Evolutionary conservation across 1,140 invertebrate species (phyloP), one percentile per base, ranked within the genome.

Genomic region (Hyphantria cunea): DNA sequence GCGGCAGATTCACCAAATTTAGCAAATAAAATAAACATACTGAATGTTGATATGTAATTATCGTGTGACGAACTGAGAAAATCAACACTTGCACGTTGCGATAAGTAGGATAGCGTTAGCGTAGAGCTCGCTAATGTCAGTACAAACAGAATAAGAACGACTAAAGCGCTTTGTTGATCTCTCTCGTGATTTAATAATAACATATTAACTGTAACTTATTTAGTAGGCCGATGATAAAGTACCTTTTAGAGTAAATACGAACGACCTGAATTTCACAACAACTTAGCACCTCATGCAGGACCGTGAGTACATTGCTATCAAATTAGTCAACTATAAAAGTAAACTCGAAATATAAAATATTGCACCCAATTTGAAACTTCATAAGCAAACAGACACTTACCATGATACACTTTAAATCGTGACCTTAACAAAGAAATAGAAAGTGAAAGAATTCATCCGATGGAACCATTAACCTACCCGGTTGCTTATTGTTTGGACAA

Each of bases 121-220:
- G 74, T 64, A 71, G 56, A 32, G 6, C 52, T 65, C 65, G 80
- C 76, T 87, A 89, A 89, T 77, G 45, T 59, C 41, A 61, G 53
- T 33, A 59, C 76, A 86, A 89, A 89, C 72, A 84, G 53, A 81
- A 84, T 89, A 72, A 32, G 47, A 75, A 50, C 51, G 56, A 64
- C 59, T 33, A 32, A 68, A 54, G 32, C 34, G 37, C 56, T 64
- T 69, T 74, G 77, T 76, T 49, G 71, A 74, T 74, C 67, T 66
- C 69, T 66, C 77, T 66, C 84, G 86, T 89, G 84, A 89, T 89
- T 84, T 86, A 78, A 89, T 89, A 84, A 89, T 89, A 89, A 73
- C 82, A 81, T 66, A 70, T 76, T 87, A 89, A 86, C 84, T 86
- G 86, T 89, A 78, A 64, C 53, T 51, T 74, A 62, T 75, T 79